Percentiles rank a stretch among this genome's conserved stretches.
Conservation (phyloP, 2,113 vertebrate genomes). For the Polyodon spathula region DNA sequence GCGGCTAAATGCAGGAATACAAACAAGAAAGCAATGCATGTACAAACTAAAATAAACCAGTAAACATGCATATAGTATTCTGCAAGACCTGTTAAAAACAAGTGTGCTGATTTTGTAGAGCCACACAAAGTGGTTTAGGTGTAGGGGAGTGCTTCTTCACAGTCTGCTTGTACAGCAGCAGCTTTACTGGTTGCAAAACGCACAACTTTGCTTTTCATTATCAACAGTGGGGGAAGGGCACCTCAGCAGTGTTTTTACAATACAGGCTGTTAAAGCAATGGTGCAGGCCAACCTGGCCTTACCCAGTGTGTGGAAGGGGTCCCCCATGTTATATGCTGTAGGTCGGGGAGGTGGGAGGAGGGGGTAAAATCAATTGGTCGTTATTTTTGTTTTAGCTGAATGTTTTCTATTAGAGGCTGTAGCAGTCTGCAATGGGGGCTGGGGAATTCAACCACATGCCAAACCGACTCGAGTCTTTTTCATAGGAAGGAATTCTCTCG, state of each 20-base stretch:
- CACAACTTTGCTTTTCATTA: conserved; percentile 58
- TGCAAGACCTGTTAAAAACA: no score
- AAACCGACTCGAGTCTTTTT: background rate
- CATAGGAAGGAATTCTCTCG: conserved; percentile 4
- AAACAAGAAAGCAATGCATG: conserved; percentile 21
- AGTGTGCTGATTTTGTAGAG: no score
- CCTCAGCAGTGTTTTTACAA: conserved; percentile 40
- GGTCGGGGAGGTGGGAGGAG: background rate
- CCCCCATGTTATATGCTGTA: background rate
- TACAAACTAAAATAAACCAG: conserved; percentile 19
- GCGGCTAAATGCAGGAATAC: conserved; percentile 26
- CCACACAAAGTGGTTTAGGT: no score
- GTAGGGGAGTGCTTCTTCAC: conserved; percentile 5
- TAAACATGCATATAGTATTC: conserved; percentile 43
- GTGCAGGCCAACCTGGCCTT: conserved; percentile 24
- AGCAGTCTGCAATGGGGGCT: conserved; percentile 1
- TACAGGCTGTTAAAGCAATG: conserved; percentile 38
- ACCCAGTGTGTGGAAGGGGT: conserved; percentile 28
- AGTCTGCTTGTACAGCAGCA: conserved; percentile 35
- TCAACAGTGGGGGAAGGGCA: conserved; percentile 64
- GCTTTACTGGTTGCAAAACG: conserved; percentile 57
- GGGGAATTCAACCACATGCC: conserved; percentile 4
- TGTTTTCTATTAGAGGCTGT: background rate
- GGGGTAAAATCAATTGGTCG: background rate
- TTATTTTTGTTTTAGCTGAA: background rate